Conservation (phyloP, 2,113 vertebrate genomes). For the Caracal caracal region DNA sequence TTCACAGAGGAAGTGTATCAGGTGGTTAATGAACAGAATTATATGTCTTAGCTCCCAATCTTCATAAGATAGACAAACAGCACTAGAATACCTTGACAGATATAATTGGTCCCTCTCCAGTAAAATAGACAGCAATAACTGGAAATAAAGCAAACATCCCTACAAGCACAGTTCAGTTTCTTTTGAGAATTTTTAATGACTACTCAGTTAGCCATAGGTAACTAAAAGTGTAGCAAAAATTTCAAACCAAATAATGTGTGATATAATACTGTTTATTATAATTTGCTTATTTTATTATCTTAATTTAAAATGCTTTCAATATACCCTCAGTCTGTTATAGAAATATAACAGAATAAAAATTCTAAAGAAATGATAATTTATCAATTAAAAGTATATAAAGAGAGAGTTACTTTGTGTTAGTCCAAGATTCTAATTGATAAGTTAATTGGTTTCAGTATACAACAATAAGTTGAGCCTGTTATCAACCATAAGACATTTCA, state of each 20-base stretch:
- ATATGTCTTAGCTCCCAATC: neutral
- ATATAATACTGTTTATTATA: neutral
- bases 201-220: neutral
- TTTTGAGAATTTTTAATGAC: slow-evolving; percentile 24
- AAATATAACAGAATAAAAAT: neutral
- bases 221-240: neutral
- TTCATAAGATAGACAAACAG: neutral
- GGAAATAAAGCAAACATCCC: neutral
- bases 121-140: neutral
- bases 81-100: neutral
- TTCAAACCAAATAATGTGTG: neutral
- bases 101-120: neutral
- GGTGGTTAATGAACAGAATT: neutral
- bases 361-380: neutral
- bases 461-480: neutral
- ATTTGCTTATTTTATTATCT: neutral
- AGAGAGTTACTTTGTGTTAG: neutral
- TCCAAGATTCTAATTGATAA: neutral
- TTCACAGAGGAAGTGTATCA: neutral
- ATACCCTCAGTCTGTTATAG: neutral
- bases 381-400: neutral
- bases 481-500: neutral
- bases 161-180: neutral
- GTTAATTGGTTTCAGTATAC: neutral
- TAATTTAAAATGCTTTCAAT: neutral